Evolutionary conservation across 2,113 vertebrate genomes (phyloP).

Genomic region (Falcunculus frontatus): DNA sequence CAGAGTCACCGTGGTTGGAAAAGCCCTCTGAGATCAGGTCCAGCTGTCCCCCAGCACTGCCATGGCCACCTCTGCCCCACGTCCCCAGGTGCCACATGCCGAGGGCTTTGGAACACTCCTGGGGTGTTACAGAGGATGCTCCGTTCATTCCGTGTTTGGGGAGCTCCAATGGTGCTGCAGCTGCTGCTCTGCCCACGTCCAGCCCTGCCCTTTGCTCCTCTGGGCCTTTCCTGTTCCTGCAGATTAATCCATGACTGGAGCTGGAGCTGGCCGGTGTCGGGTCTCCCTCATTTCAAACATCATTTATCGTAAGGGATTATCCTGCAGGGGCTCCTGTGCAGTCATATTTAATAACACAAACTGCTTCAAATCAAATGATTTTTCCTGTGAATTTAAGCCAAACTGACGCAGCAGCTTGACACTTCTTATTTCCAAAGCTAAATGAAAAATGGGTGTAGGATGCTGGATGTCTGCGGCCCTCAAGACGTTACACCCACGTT

Average conservation of each 20-base stretch:
- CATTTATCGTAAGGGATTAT: not conserved
- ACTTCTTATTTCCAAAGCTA: not conserved
- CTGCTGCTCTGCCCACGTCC: not conserved
- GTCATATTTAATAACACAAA: not conserved
- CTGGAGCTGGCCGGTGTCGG: rapidly evolving
- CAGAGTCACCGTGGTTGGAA: not conserved
- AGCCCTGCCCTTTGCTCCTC: not conserved
- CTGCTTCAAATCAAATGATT: not conserved
- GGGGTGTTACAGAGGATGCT: not conserved
- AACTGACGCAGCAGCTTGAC: not conserved
- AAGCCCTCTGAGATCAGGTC: not conserved
- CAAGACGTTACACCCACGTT: rapidly evolving
- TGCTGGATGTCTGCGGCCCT: not conserved
- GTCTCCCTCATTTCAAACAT: constrained; percentile 2
- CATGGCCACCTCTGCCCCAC: not conserved
- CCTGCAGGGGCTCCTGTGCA: not conserved
- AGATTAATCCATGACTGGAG: not conserved
- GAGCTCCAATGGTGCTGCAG: rapidly evolving
- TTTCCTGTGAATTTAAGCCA: not conserved
- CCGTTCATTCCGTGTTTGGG: rapidly evolving
- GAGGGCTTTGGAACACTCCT: no score
- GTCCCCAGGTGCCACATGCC: not conserved
- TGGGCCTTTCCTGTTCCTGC: not conserved
- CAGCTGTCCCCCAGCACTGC: not conserved
- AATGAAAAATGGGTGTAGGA: not conserved